phyloP scores from a whole-genome alignment of 1,140 invertebrate species.

The Carposina sasakii region DNA sequence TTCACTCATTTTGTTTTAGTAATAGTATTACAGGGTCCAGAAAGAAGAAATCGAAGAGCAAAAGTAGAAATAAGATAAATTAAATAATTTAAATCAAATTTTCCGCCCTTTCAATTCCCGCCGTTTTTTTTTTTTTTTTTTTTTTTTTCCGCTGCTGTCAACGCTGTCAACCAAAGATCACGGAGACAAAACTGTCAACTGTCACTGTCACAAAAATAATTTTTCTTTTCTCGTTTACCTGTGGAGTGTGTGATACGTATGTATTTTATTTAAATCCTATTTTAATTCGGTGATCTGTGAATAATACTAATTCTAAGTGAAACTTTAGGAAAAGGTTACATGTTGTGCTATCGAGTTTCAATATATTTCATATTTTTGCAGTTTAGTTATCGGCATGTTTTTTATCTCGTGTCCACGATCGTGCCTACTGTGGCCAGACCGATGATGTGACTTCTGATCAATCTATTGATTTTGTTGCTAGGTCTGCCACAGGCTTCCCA shows the following conservation, averaged over 20 bases:
- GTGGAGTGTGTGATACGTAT: conserved; percentile 60
- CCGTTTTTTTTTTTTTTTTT: too few relatives aligned
- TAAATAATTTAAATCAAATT: too few relatives aligned
- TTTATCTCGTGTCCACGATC: conserved; percentile 38
- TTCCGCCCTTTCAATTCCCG: too few relatives aligned
- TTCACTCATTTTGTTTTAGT: too few relatives aligned
- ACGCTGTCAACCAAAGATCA: background rate
- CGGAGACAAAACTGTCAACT: background rate
- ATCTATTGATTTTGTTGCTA: conserved; percentile 77
- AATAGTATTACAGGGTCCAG: too few relatives aligned
- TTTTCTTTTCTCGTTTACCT: conserved; percentile 59
- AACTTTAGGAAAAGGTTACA: too few relatives aligned
- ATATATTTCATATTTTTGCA: conserved; percentile 21
- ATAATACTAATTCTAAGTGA: conserved; percentile 1
- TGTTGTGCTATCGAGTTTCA: background rate
- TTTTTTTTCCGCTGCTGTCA: too few relatives aligned
- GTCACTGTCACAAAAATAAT: too few relatives aligned
- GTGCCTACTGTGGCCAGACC: conserved; percentile 72
- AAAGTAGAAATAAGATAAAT: too few relatives aligned
- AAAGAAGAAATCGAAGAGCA: too few relatives aligned
- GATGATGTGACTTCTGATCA: conserved; percentile 79
- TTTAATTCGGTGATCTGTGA: conserved; percentile 29
- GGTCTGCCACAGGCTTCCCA: conserved; percentile 75
- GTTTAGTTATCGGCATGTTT: conserved; percentile 43
- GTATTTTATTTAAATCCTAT: conserved; percentile 38